Conservation (phyloP, 2,113 vertebrate genomes). For the Anseranas semipalmata region DNA sequence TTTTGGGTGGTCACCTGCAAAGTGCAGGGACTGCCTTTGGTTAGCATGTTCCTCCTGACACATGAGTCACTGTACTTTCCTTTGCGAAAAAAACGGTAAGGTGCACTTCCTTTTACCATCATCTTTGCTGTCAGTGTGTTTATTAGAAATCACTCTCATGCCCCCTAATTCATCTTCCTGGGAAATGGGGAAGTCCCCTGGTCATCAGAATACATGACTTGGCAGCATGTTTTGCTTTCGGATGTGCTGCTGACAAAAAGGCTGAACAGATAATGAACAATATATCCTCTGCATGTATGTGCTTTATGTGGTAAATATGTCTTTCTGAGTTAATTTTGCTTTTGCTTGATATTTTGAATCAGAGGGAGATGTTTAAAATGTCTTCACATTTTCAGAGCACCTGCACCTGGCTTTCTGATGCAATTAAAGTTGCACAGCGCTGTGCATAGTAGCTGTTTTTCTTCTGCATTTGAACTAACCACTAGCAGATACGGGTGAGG, state of each 20-base stretch:
- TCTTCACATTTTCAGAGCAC: not conserved
- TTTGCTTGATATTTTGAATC: slow-evolving; percentile 1
- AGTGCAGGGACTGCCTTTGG: not conserved
- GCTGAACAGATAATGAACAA: slow-evolving; percentile 1
- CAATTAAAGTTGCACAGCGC: not conserved
- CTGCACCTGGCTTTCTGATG: not conserved
- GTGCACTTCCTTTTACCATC: slow-evolving; percentile 28
- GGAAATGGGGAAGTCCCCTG: slow-evolving; percentile 24
- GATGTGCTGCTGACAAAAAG: slow-evolving; percentile 9
- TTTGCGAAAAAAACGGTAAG: slow-evolving; percentile 9
- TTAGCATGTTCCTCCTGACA: not conserved
- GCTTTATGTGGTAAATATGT: not conserved
- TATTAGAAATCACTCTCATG: slow-evolving; percentile 29
- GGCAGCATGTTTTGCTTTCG: slow-evolving; percentile 37
- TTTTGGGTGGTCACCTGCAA: not conserved
- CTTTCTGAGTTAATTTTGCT: not conserved
- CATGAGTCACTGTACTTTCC: slow-evolving; percentile 57
- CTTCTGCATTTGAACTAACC: not conserved
- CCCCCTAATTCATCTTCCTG: slow-evolving; percentile 30
- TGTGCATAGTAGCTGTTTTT: not conserved
- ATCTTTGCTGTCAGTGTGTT: slow-evolving; percentile 2
- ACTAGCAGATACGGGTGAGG: not conserved
- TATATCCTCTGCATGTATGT: not conserved
- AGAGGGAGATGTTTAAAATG: not conserved
- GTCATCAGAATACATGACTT: slow-evolving; percentile 37